Evolutionary conservation across 2,113 vertebrate genomes (phyloP).

Genomic region (Thermophis baileyi): DNA sequence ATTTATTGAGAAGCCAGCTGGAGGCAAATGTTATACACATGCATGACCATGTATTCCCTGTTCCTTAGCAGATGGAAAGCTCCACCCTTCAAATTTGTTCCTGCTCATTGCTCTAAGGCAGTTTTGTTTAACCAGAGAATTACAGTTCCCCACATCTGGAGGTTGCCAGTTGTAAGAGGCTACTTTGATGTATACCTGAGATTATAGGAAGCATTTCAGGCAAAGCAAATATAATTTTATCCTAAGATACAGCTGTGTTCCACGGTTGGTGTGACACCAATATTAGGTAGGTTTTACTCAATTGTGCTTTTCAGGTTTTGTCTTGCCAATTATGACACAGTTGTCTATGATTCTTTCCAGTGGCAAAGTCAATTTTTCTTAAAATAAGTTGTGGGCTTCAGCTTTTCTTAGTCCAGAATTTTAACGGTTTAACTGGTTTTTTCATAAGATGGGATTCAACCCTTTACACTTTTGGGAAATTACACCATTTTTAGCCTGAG

Average conservation of each 20-base stretch:
- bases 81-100: background rate
- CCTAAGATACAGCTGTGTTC: background rate
- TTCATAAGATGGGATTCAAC: background rate
- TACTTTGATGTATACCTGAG: background rate
- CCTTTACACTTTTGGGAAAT: background rate
- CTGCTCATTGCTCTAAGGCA: background rate
- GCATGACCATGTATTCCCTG: background rate
- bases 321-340: background rate
- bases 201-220: background rate
- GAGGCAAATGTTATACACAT: background rate
- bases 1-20: background rate
- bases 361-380: background rate
- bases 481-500: background rate
- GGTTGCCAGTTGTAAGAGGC: background rate
- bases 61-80: background rate
- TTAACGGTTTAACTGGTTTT: background rate
- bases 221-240: background rate
- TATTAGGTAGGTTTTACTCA: background rate
- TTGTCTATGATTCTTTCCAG: background rate
- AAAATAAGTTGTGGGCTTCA: background rate
- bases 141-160: background rate
- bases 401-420: background rate
- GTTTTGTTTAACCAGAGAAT: background rate
- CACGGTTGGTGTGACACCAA: background rate
- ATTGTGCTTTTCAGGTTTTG: background rate